Conservation (phyloP, 2,888 invertebrate genomes). For the Tachina lurida region DNA sequence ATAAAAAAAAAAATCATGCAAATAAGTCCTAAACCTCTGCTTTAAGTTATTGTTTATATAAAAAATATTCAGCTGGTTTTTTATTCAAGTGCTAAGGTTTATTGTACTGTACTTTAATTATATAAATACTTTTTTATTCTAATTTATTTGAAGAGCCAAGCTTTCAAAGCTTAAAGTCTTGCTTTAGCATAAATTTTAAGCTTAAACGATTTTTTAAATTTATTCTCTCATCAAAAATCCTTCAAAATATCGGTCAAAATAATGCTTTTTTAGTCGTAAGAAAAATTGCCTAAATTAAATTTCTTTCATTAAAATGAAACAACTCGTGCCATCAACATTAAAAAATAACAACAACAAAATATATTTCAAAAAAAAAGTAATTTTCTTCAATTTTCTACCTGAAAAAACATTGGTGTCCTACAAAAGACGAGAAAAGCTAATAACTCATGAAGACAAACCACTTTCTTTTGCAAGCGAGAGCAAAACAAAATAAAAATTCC, state of each 20-base stretch:
- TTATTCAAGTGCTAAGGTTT: too few species aligned
- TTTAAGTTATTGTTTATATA: too few species aligned
- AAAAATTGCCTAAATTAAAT: slow-evolving; percentile 23
- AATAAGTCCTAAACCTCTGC: too few species aligned
- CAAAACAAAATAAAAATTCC: slow-evolving; percentile 27
- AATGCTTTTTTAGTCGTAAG: background rate
- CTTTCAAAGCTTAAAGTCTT: too few species aligned
- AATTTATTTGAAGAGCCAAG: too few species aligned
- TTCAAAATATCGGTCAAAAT: background rate
- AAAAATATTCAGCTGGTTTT: too few species aligned
- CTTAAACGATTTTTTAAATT: too few species aligned
- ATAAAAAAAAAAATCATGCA: too few species aligned
- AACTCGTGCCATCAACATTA: slow-evolving; percentile 9
- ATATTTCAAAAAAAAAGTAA: slow-evolving; percentile 47
- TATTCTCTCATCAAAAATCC: too few species aligned
- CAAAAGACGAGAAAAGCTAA: slow-evolving; percentile 63
- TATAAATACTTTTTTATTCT: too few species aligned
- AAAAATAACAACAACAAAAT: slow-evolving; percentile 3
- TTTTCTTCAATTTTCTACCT: slow-evolving; percentile 70
- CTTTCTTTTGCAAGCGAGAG: slow-evolving; percentile 54
- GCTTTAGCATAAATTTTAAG: too few species aligned
- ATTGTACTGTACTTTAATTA: too few species aligned
- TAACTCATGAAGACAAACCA: slow-evolving; percentile 69
- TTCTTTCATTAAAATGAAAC: background rate
- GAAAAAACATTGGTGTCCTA: slow-evolving; percentile 69